Conservation (phyloP, 2,888 invertebrate genomes). For the Diplolepis rosae region DNA sequence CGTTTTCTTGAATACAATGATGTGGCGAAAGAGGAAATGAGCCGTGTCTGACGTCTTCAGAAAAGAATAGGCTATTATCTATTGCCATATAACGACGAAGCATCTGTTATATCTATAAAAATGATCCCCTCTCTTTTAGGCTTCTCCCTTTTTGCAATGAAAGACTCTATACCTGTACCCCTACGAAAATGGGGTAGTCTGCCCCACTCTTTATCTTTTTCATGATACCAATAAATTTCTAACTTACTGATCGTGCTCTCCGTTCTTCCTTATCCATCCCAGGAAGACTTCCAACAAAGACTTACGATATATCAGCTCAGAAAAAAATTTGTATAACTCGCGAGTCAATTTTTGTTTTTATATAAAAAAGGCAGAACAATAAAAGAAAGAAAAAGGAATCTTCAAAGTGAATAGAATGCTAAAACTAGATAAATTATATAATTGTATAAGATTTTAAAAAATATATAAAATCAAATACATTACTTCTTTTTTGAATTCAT, state of each 20-base stretch:
- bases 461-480: background rate
- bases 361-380: background rate
- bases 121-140: slow-evolving; percentile 32
- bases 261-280: background rate
- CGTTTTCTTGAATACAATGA: slow-evolving; percentile 6
- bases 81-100: slow-evolving; percentile 34
- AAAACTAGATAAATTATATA: background rate
- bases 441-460: background rate
- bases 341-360: background rate
- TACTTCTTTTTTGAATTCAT: no score
- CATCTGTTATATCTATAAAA: slow-evolving; percentile 51
- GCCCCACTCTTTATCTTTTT: slow-evolving; percentile 42
- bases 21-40: slow-evolving; percentile 47
- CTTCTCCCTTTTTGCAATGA: background rate
- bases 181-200: slow-evolving; percentile 30
- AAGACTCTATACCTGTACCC: slow-evolving; percentile 33
- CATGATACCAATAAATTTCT: slow-evolving; percentile 39
- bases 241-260: background rate
- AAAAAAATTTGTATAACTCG: background rate
- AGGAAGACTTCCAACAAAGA: slow-evolving; percentile 32
- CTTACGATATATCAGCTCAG: slow-evolving; percentile 33
- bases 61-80: slow-evolving; percentile 49
- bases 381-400: background rate
- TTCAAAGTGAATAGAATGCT: background rate
- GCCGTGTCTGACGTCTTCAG: slow-evolving; percentile 49